phyloP scores from a whole-genome alignment of 2,113 vertebrate species.

The Sterrhoptilus dennistouni region DNA sequence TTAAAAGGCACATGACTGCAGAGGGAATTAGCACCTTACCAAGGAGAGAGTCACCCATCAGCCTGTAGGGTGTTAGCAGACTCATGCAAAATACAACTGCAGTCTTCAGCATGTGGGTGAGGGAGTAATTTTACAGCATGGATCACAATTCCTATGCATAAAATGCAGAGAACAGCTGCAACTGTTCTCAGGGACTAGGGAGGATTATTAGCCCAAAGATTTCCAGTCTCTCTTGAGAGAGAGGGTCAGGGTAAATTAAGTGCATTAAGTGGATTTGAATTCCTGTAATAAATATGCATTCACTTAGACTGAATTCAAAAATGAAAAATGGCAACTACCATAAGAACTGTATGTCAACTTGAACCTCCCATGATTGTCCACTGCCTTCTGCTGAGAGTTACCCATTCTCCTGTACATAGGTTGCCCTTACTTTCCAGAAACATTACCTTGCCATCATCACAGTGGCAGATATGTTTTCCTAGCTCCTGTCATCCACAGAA shows the following conservation, averaged over 20 bases:
- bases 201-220: not conserved
- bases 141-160: not conserved
- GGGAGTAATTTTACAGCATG: not conserved
- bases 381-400: not conserved
- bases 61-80: not conserved
- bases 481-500: not conserved
- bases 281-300: not conserved
- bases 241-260: not conserved
- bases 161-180: constrained; percentile 40
- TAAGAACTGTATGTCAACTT: not conserved
- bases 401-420: not conserved
- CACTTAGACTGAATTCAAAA: not conserved
- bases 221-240: not conserved
- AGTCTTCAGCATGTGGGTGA: not conserved
- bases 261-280: not conserved
- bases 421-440: not conserved
- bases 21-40: not conserved
- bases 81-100: not conserved
- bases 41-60: not conserved
- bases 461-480: not conserved
- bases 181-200: not conserved
- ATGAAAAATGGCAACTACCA: not conserved
- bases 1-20: not conserved
- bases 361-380: not conserved
- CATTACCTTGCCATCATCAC: not conserved